Conservation (phyloP, 2,888 invertebrate genomes). For the Protodeltote pygarga region DNA sequence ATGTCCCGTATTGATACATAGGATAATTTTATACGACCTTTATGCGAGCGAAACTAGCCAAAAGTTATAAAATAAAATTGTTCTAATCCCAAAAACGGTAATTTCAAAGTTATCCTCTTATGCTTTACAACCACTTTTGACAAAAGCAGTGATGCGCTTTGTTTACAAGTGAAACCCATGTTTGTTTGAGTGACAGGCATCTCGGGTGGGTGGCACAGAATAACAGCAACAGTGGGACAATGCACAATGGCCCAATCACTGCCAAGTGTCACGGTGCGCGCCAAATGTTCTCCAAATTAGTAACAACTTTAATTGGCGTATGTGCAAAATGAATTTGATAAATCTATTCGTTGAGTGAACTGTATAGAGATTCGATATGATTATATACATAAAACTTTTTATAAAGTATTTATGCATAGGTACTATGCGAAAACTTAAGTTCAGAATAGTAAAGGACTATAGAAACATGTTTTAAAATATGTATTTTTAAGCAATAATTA, state of each 20-base stretch:
- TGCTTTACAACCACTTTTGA: conserved; percentile 26
- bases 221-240: conserved; percentile 55
- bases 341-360: too few species aligned
- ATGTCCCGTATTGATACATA: too few species aligned
- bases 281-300: conserved; percentile 40
- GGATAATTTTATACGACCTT: too few species aligned
- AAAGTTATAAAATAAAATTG: too few species aligned
- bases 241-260: conserved; percentile 64
- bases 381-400: too few species aligned
- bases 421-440: too few species aligned
- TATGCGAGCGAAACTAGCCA: too few species aligned
- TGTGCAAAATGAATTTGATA: conserved; percentile 10
- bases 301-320: conserved; percentile 27
- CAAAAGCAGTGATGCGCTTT: conserved; percentile 68
- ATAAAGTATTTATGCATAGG: too few species aligned
- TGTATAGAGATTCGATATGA: too few species aligned
- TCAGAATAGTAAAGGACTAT: too few species aligned
- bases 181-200: conserved; percentile 70
- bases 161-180: conserved; percentile 79
- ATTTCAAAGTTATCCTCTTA: conserved; percentile 28
- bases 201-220: conserved; percentile 68
- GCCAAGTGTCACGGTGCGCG: conserved; percentile 49
- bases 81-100: not conserved
- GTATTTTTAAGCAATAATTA: too few species aligned
- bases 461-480: too few species aligned